Percentiles rank a stretch among this genome's conserved stretches.
Evolutionary conservation across 2,888 invertebrate species (phyloP).

Genomic region (Agrotis puta): DNA sequence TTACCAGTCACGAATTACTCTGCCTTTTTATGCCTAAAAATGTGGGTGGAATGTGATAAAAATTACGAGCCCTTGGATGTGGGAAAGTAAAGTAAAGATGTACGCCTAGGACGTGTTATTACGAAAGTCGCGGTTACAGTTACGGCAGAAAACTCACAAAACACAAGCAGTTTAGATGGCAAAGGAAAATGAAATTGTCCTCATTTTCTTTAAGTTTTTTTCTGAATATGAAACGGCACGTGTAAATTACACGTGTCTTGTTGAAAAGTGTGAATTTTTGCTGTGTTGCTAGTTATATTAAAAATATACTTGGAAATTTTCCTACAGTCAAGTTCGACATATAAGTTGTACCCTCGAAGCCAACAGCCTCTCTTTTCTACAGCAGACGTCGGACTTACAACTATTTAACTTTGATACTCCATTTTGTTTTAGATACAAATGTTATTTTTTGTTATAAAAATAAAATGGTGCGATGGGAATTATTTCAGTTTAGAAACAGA

Average conservation of each 20-base stretch:
- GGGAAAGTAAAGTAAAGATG: conserved; percentile 56
- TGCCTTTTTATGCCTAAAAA: conserved; percentile 72
- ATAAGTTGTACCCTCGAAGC: conserved; percentile 42
- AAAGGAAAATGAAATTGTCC: conserved; percentile 25
- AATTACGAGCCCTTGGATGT: conserved; percentile 67
- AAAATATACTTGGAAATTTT: conserved; percentile 44
- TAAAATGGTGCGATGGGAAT: conserved; percentile 73
- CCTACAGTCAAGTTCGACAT: conserved; percentile 41
- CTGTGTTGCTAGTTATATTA: conserved; percentile 29
- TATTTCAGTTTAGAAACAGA: conserved; percentile 84
- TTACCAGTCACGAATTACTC: conserved; percentile 81
- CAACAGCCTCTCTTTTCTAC: conserved; percentile 49
- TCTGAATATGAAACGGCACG: not conserved
- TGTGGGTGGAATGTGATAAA: conserved; percentile 71
- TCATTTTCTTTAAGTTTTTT: conserved; percentile 1
- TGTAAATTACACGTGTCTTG: conserved; percentile 12
- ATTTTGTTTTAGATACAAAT: conserved; percentile 59
- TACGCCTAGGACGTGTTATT: conserved; percentile 64
- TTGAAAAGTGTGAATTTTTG: not conserved
- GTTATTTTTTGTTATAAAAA: conserved; percentile 72
- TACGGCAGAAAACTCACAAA: conserved; percentile 3
- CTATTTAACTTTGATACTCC: conserved; percentile 58
- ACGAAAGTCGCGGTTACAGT: conserved; percentile 34
- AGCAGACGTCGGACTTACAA: conserved; percentile 34
- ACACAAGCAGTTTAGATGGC: conserved; percentile 2